phyloP scores from a whole-genome alignment of 2,797 vertebrate species.

The Chelmon rostratus region DNA sequence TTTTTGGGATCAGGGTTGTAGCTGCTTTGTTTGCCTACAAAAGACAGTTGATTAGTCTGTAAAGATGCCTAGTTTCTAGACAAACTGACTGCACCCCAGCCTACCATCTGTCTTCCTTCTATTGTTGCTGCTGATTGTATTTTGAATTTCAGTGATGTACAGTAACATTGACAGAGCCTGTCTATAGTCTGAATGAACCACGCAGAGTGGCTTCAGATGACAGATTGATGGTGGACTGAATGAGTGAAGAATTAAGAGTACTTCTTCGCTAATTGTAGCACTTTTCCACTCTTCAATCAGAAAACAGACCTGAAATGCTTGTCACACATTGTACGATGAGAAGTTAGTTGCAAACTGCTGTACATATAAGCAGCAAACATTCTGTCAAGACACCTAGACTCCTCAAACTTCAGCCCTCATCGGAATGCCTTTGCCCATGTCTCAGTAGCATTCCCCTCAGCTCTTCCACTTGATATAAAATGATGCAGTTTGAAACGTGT shows the following conservation, averaged over 20 bases:
- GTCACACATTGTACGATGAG: not conserved
- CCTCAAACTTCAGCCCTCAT: not conserved
- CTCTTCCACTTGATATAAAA: constrained; percentile 6
- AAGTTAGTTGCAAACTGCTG: constrained; percentile 2
- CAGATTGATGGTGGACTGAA: constrained; percentile 34
- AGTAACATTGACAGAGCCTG: constrained; percentile 19
- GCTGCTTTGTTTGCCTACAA: constrained; percentile 14
- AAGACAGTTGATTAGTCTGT: constrained; percentile 37
- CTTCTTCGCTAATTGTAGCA: not conserved
- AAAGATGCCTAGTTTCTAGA: constrained; percentile 42
- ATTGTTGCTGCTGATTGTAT: constrained; percentile 77
- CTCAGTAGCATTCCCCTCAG: not conserved
- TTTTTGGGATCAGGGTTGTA: too few relatives aligned
- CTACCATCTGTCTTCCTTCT: constrained; percentile 71
- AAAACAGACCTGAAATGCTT: not conserved
- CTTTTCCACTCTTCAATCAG: not conserved
- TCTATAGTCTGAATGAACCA: constrained; percentile 22
- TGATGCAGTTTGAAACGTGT: not conserved
- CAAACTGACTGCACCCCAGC: constrained; percentile 28
- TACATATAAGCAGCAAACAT: not conserved
- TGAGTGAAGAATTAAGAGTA: constrained; percentile 16
- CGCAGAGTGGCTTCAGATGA: constrained; percentile 30
- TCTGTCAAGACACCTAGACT: not conserved
- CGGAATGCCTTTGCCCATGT: not conserved
- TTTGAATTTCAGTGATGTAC: constrained; percentile 58